These are phyloP conservation scores for Hemiscyllium ocellatum DNA, from an alignment of 2,113 vertebrate genomes.

Conservation along the genomic window DNA sequence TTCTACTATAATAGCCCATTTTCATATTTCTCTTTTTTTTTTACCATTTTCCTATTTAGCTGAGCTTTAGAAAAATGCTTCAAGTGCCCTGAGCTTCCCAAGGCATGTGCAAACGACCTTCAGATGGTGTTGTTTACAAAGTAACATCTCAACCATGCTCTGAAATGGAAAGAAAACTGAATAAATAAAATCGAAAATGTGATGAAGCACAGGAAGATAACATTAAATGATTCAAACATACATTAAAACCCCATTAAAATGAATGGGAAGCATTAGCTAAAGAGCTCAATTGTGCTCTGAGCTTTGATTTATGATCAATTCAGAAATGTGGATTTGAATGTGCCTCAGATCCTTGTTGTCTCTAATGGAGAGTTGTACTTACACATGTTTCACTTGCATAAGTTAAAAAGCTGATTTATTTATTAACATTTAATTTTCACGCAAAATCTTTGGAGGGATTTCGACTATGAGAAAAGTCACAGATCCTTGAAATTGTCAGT, in stretches of 20 bases:
- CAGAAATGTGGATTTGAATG: not conserved
- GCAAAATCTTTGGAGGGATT: not conserved
- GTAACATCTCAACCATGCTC: not conserved
- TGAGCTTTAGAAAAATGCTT: not conserved
- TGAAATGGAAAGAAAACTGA: not conserved
- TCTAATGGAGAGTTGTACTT: not conserved
- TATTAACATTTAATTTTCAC: not conserved
- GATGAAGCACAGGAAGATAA: not conserved
- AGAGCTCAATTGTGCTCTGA: not conserved
- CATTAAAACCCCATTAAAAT: not conserved
- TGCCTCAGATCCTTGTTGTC: not conserved
- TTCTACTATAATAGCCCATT: not conserved
- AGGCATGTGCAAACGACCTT: not conserved
- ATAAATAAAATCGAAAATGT: not conserved
- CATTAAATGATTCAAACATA: not conserved
- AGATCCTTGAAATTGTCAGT: not conserved
- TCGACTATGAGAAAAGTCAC: not conserved
- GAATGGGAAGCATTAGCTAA: not conserved
- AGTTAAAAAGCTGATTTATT: not conserved
- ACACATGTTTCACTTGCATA: not conserved
- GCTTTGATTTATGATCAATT: not conserved
- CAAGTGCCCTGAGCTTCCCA: not conserved
- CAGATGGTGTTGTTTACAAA: not conserved
- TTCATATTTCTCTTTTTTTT: not conserved
- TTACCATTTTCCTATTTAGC: not conserved